These are phyloP conservation scores for Beris morrisii DNA, from an alignment of 2,888 invertebrate species.

Conservation along the genomic window DNA sequence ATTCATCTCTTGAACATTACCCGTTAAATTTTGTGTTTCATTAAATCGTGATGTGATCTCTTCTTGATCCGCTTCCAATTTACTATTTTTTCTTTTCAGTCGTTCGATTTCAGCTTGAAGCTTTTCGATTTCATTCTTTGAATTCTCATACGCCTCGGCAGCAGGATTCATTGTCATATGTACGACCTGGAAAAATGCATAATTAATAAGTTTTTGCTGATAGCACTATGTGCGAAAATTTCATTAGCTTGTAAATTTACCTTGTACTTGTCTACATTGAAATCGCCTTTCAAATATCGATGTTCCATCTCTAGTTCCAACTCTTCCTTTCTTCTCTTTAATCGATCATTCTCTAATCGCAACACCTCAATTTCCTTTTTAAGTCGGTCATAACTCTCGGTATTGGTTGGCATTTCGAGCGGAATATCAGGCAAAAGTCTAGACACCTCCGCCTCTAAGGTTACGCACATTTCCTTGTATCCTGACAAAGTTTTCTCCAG, in stretches of 20 bases:
- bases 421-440: too few relatives aligned
- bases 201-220: too few relatives aligned
- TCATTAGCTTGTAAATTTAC: conserved; percentile 30
- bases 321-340: conserved; percentile 63
- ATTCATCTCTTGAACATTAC: conserved; percentile 60
- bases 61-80: conserved; percentile 53
- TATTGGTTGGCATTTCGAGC: too few relatives aligned
- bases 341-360: conserved; percentile 62
- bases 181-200: too few relatives aligned
- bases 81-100: conserved; percentile 51
- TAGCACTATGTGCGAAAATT: conserved; percentile 58
- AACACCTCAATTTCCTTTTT: too few relatives aligned
- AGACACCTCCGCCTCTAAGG: too few relatives aligned
- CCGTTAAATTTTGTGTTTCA: conserved; percentile 52
- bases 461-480: too few relatives aligned
- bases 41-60: conserved; percentile 49
- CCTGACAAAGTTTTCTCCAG: too few relatives aligned
- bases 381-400: too few relatives aligned
- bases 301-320: conserved; percentile 70
- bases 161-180: too few relatives aligned
- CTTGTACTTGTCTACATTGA: conserved; percentile 53
- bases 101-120: conserved; percentile 71
- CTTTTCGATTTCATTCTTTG: conserved; percentile 67
- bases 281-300: conserved; percentile 61
- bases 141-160: conserved; percentile 67